Base-by-base conservation (phyloP, 2,888 invertebrate species). In the Chrysina gloriosa region DNA sequence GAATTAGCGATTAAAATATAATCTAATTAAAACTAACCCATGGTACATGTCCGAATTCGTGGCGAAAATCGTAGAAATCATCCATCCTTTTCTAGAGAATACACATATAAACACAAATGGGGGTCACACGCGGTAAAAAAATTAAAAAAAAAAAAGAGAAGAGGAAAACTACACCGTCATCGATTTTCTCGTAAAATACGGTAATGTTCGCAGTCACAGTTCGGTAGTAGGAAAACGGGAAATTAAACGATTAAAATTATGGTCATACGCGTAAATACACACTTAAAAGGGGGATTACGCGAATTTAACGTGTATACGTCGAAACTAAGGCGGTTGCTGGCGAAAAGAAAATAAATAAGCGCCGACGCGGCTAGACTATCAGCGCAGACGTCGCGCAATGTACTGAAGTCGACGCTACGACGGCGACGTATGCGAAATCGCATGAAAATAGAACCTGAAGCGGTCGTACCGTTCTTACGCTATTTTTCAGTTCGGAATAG, bases 21-120 rank as follows among this genome's bases (percentile, higher is more conserved):
- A 42, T 23, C 25, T 0, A n/a, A n/a, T n/a, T 19, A 23, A 70
- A 63, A 73, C 71, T 74, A 69, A 77, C 82, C 83, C 82, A 82
- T 69, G 82, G 82, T 67, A 82, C 76, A 61, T 78, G 77, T 27
- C 74, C 75, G 69, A 82, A 70, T 72, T 83, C 83, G 70, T 80
- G 78, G 16, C 75, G 70, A 72, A 82, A 83, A 72, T 81, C 77
- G 69, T 83, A 82, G 31, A 79, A 75, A 50, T 76, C 75, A 69
- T 74, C 73, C 77, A 78, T 79, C 61, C 63, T 75, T 63, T 68
- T 25, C 54, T 47, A 25, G 2, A 21, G 45, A n/a, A 25, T 29
- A 45, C 58, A 14, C 23, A 31, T 7, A 45, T 16, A 21, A 36
- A n/a, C n/a, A n/a, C n/a, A 36, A 14, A 58, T 11, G 21, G 11